Evolutionary conservation across 2,113 vertebrate genomes (phyloP).

Genomic region (Gambusia holbrooki): DNA sequence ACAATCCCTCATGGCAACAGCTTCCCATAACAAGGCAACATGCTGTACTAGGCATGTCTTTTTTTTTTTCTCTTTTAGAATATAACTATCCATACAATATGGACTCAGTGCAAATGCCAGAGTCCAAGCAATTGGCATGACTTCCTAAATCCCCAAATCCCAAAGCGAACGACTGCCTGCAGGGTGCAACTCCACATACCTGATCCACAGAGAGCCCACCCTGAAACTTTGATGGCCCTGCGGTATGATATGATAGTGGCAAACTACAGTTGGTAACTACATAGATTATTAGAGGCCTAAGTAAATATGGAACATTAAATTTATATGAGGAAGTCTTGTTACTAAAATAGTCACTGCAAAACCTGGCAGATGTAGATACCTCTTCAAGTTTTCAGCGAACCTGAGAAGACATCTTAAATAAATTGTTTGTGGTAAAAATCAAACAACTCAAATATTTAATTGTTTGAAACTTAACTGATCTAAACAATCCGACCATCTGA

Average conservation of each 20-base stretch:
- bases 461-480: background rate
- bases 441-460: background rate
- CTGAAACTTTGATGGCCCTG: background rate
- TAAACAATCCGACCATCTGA: no score
- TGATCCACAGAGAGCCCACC: background rate
- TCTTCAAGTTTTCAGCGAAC: background rate
- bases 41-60: background rate
- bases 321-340: background rate
- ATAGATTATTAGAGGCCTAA: background rate
- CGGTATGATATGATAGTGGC: background rate
- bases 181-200: background rate
- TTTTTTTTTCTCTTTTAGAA: no score
- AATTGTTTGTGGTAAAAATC: background rate
- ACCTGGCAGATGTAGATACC: background rate
- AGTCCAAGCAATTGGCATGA: background rate
- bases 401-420: background rate
- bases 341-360: background rate
- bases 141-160: background rate
- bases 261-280: background rate
- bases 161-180: background rate
- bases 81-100: no score
- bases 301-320: background rate
- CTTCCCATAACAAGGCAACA: background rate
- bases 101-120: background rate
- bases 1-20: background rate